Evolutionary conservation across 2,888 invertebrate species (phyloP).

Genomic region (Pandemis heparana): DNA sequence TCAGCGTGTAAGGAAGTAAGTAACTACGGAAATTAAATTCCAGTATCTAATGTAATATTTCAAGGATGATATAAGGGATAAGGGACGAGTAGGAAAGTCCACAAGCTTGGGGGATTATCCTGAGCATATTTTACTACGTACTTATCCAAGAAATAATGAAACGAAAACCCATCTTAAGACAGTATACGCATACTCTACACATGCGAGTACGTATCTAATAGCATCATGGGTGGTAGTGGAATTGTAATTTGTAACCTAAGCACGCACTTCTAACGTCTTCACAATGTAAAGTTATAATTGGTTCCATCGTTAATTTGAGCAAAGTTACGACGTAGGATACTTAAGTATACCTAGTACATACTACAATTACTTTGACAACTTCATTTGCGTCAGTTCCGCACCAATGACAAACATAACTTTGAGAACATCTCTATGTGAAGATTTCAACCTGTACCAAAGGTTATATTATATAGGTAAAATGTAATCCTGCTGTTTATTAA

Average conservation of each 20-base stretch:
- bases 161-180: neutral
- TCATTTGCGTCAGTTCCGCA: neutral
- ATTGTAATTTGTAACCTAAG: conserved; percentile 12
- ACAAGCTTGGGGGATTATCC: conserved; percentile 36
- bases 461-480: too few relatives aligned
- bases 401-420: neutral
- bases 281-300: conserved; percentile 1
- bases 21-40: conserved; percentile 41
- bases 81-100: conserved; percentile 30
- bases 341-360: neutral
- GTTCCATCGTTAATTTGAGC: neutral
- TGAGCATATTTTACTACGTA: conserved; percentile 25
- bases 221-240: neutral
- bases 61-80: conserved; percentile 37
- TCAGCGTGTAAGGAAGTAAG: conserved; percentile 21
- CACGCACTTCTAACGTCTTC: neutral
- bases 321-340: neutral
- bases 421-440: neutral
- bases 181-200: neutral
- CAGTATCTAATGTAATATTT: conserved; percentile 34
- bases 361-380: neutral
- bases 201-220: neutral
- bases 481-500: neutral
- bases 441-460: too few relatives aligned
- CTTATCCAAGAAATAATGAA: conserved; percentile 19